phyloP scores from a whole-genome alignment of 2,113 vertebrate genomes.

The Lasiurus borealis region DNA sequence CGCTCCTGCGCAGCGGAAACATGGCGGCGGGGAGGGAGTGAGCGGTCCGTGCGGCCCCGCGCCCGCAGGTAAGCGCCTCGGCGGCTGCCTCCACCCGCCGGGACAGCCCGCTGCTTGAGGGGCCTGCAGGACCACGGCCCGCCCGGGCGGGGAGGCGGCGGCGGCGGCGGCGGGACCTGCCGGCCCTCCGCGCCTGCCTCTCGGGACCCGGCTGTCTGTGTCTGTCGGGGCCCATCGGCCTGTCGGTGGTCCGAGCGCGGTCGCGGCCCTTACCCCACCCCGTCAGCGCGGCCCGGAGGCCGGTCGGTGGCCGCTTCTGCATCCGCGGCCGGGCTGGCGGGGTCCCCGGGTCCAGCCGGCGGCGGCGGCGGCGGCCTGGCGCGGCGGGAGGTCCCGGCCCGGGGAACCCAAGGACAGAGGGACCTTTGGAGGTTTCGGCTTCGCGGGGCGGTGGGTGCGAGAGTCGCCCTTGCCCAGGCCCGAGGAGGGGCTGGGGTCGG shows the following conservation, averaged over 20 bases:
- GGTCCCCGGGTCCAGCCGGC: conserved; percentile 25
- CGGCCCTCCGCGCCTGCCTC: not conserved
- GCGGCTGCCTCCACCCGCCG: not conserved
- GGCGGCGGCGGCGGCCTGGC: no score
- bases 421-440: not conserved
- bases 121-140: not conserved
- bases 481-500: not conserved
- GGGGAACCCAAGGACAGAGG: not conserved
- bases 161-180: not conserved
- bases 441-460: not conserved
- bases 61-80: conserved; percentile 55
- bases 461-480: not conserved
- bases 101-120: not conserved
- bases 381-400: not conserved
- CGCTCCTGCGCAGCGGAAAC: conserved; percentile 80
- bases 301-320: conserved; percentile 21
- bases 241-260: not conserved
- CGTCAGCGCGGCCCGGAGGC: not conserved
- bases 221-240: not conserved
- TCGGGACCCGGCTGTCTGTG: not conserved
- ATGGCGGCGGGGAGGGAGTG: conserved; percentile 83
- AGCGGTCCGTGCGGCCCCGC: conserved; percentile 65
- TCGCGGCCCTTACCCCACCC: not conserved
- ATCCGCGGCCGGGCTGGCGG: not conserved
- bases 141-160: not conserved